phyloP scores from a whole-genome alignment of 2,888 invertebrate genomes.

The Biston stratarius region DNA sequence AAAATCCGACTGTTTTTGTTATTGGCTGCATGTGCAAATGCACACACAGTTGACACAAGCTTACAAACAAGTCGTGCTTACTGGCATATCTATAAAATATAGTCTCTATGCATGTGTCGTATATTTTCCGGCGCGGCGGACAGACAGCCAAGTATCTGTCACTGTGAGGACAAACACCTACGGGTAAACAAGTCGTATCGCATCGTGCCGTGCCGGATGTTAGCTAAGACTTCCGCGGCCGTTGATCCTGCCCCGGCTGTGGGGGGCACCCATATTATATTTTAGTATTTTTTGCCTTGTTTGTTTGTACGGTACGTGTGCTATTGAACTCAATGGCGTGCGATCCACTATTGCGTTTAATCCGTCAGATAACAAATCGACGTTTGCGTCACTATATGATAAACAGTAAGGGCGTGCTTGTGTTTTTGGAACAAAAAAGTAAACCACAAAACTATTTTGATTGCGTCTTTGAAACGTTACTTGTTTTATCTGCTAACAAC shows the following conservation, averaged over 20 bases:
- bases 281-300: constrained; percentile 54
- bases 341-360: constrained; percentile 57
- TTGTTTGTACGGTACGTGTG: constrained; percentile 61
- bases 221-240: constrained; percentile 72
- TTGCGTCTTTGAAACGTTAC: background rate
- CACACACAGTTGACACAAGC: too few relatives aligned
- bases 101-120: background rate
- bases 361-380: constrained; percentile 67
- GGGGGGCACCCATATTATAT: constrained; percentile 60
- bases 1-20: too few relatives aligned
- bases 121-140: constrained; percentile 24
- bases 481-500: too few relatives aligned
- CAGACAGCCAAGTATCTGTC: constrained; percentile 33
- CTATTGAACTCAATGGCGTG: constrained; percentile 61
- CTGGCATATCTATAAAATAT: too few relatives aligned
- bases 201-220: constrained; percentile 60
- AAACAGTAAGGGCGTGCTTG: constrained; percentile 28
- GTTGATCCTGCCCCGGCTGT: constrained; percentile 61
- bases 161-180: constrained; percentile 38
- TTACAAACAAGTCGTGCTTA: too few relatives aligned
- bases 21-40: too few relatives aligned
- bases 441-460: background rate
- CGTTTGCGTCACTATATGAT: constrained; percentile 29
- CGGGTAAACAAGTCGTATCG: constrained; percentile 49
- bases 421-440: background rate